A percentile compares a stretch with the other conserved stretches of the same genome.
phyloP scores from a whole-genome alignment of 2,797 vertebrate species.

The Hoplostethus mediterraneus region DNA sequence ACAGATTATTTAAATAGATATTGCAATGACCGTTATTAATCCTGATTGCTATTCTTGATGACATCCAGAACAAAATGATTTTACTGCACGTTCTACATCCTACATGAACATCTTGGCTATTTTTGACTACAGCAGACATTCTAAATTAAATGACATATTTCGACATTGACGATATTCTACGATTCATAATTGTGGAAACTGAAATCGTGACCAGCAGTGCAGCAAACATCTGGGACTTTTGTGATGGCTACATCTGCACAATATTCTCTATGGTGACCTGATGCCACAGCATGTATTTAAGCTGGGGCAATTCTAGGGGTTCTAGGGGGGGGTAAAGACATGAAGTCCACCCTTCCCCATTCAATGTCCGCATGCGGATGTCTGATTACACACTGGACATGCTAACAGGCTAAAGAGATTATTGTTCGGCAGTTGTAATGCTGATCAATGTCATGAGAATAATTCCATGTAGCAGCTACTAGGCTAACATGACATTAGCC shows the following conservation, averaged over 20 bases:
- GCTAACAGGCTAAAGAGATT: slow-evolving; percentile 80
- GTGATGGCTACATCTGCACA: background rate
- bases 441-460: slow-evolving; percentile 74
- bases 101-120: background rate
- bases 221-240: background rate
- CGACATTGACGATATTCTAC: background rate
- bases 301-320: background rate
- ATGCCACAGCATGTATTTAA: background rate
- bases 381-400: slow-evolving; percentile 45
- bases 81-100: background rate
- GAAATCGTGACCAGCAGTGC: background rate
- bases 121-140: background rate
- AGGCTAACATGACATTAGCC: slow-evolving; percentile 68
- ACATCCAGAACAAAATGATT: background rate
- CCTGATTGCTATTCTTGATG: no score
- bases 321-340: background rate
- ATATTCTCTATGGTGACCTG: slow-evolving; percentile 4
- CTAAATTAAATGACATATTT: background rate
- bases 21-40: no score
- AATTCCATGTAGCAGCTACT: slow-evolving; percentile 60
- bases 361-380: slow-evolving; percentile 42
- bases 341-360: slow-evolving; percentile 29
- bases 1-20: no score
- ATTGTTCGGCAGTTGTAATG: slow-evolving; percentile 74
- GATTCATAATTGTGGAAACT: background rate